Percentiles rank a stretch among this genome's conserved stretches.
Conservation (phyloP, 2,797 vertebrate genomes). For the Paramormyrops hopkinsi region DNA sequence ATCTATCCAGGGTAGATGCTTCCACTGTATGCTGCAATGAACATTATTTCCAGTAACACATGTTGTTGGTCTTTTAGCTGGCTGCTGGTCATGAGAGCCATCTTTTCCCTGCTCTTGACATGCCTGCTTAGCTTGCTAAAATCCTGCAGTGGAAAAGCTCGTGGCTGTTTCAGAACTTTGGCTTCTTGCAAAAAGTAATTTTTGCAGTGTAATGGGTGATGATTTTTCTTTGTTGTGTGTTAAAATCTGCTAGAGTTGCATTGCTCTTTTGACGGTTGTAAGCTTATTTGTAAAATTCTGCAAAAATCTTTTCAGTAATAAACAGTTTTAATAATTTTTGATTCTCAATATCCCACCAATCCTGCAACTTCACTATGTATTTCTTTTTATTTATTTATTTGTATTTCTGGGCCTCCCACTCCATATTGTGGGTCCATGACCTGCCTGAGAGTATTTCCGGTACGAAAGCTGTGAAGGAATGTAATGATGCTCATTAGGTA, state of each 20-base stretch:
- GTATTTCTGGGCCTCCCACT: background rate
- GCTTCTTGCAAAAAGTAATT: background rate
- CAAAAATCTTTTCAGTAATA: background rate
- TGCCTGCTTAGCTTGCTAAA: background rate
- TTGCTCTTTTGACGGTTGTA: background rate
- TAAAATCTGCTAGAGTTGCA: background rate
- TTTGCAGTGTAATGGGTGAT: background rate
- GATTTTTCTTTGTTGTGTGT: background rate
- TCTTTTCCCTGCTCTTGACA: background rate
- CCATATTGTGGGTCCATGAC: background rate
- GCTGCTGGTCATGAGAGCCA: background rate
- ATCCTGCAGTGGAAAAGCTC: background rate
- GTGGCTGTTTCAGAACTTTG: background rate
- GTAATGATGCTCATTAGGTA: background rate
- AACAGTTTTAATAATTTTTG: background rate
- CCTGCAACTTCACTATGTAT: background rate
- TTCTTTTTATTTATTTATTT: background rate
- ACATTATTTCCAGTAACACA: background rate
- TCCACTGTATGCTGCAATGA: background rate
- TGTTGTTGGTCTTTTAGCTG: background rate
- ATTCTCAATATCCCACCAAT: background rate
- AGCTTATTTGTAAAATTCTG: background rate
- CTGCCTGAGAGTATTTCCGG: background rate
- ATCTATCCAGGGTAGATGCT: background rate
- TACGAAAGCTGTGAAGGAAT: background rate